Conservation (phyloP, 2,113 vertebrate species). For the Hippocampus barbouri region DNA sequence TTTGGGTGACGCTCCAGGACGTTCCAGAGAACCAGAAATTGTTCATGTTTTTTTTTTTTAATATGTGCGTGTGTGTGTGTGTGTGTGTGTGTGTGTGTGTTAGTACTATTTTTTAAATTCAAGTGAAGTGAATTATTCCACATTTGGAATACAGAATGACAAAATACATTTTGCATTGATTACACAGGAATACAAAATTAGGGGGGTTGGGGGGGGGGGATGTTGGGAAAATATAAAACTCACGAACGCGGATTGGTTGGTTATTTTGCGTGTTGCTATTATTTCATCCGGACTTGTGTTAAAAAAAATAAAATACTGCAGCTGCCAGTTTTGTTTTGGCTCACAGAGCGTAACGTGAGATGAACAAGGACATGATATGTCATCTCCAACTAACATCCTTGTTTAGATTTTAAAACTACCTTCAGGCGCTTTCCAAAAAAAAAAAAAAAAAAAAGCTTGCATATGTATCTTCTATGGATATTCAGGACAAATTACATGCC, state of each 20-base stretch:
- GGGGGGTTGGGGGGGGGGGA: too few species aligned
- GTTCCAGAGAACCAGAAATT: not conserved
- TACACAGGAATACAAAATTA: not conserved
- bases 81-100: too few species aligned
- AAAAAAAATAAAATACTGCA: not conserved
- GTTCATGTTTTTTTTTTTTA: not conserved
- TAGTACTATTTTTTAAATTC: too few species aligned
- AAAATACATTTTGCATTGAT: not conserved
- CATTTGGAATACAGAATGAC: not conserved
- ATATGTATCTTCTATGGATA: not conserved
- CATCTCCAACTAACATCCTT: slow-evolving; percentile 12
- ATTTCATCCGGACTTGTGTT: not conserved
- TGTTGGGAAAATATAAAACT: not conserved
- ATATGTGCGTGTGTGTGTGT: not conserved
- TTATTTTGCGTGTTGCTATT: not conserved
- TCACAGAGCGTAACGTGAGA: not conserved
- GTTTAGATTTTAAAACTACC: slow-evolving; percentile 13
- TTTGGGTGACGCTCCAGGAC: not conserved
- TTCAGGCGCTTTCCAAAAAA: slow-evolving; percentile 5
- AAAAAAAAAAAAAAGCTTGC: slow-evolving; percentile 6
- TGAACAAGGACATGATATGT: slow-evolving; percentile 11
- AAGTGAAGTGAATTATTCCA: not conserved
- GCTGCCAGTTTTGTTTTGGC: slow-evolving; percentile 5
- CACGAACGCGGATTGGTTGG: not conserved
- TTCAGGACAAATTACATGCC: not conserved